These are phyloP conservation scores for Pterobdella sp. DNA, from an alignment of 2,888 invertebrate species.

Conservation along the genomic window DNA sequence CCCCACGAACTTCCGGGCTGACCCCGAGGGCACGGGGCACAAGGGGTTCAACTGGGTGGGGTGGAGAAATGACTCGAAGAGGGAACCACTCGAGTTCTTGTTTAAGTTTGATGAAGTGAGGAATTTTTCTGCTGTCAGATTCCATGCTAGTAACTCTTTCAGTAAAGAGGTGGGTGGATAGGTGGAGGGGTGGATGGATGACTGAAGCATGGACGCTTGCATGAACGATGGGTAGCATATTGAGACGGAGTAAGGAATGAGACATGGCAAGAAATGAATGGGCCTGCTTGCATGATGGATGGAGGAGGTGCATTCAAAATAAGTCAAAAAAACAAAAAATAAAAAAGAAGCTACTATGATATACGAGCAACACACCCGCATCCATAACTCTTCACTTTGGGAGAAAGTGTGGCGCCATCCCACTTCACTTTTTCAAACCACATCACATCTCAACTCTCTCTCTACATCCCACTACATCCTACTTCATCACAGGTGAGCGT, in stretches of 20 bases:
- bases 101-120: conserved; percentile 81
- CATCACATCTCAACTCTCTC: too few relatives aligned
- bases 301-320: neutral
- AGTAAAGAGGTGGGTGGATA: conserved; percentile 62
- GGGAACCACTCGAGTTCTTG: conserved; percentile 59
- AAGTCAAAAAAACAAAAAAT: neutral
- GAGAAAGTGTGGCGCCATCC: neutral
- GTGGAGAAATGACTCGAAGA: conserved; percentile 58
- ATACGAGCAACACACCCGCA: neutral
- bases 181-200: neutral
- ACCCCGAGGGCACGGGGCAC: conserved; percentile 55
- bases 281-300: neutral
- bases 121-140: conserved; percentile 73
- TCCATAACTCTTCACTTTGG: neutral
- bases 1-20: conserved; percentile 65
- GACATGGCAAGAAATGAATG: neutral
- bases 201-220: neutral
- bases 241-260: neutral
- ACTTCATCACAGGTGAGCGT: conserved; percentile 63
- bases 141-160: conserved; percentile 78
- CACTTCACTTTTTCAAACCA: too few relatives aligned
- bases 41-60: conserved; percentile 73
- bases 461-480: neutral
- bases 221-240: neutral
- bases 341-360: neutral